These are phyloP conservation scores for Willowsia nigromaculata DNA, from an alignment of 2,888 invertebrate species.

Conservation along the genomic window DNA sequence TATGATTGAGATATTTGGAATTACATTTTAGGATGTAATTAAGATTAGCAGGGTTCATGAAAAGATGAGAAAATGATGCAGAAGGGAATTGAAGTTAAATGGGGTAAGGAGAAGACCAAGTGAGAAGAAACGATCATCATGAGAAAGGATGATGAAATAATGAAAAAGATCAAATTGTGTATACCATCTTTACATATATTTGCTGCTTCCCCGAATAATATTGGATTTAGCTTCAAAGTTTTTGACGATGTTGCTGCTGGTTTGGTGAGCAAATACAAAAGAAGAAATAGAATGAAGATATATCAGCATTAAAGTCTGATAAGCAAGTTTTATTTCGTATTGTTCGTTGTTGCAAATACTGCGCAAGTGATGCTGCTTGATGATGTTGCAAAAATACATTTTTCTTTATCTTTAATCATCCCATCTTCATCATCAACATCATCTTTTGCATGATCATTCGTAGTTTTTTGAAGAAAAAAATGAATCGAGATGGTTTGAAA, in stretches of 20 bases:
- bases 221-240: neutral
- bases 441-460: slow-evolving; percentile 1
- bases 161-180: neutral
- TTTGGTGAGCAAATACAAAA: slow-evolving; percentile 52
- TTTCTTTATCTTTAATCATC: slow-evolving; percentile 3
- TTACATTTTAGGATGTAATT: slow-evolving; percentile 1
- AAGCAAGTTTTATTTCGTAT: neutral
- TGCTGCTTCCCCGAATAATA: neutral
- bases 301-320: slow-evolving; percentile 15
- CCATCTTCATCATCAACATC: neutral
- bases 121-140: neutral
- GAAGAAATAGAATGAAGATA: slow-evolving; percentile 9
- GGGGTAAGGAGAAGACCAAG: neutral
- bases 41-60: slow-evolving; percentile 27
- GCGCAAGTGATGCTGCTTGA: neutral
- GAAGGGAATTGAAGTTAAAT: neutral
- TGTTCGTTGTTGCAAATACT: neutral
- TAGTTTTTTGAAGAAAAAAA: neutral
- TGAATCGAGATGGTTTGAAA: neutral
- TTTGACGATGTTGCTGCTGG: neutral
- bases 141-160: slow-evolving; percentile 4
- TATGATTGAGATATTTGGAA: neutral
- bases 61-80: neutral
- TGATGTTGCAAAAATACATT: slow-evolving; percentile 4
- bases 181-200: neutral